Evolutionary conservation across 2,888 invertebrate genomes (phyloP).

Genomic region (Nematopogon swammerdamellus): DNA sequence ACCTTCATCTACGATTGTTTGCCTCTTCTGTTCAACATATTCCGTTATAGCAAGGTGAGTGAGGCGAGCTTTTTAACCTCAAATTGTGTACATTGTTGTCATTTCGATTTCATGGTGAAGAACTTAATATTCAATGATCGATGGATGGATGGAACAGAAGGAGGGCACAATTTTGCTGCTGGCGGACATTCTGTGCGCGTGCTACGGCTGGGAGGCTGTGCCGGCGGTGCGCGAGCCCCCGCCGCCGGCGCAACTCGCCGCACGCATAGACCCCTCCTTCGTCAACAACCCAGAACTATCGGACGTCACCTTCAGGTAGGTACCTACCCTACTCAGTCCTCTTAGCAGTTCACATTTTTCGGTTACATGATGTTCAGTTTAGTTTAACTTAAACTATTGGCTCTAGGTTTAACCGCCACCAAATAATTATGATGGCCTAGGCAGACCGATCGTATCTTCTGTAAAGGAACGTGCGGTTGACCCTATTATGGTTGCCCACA

Average conservation of each 20-base stretch:
- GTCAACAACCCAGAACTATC: constrained; percentile 92
- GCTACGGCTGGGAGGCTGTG: constrained; percentile 84
- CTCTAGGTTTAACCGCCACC: no score
- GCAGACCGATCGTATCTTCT: no score
- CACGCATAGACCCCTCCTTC: constrained; percentile 87
- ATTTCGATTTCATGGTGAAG: background rate
- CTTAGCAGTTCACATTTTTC: no score
- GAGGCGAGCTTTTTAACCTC: background rate
- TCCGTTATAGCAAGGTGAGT: constrained; percentile 83
- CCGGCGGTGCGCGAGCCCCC: constrained; percentile 70
- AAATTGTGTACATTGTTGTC: no score
- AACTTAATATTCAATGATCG: no score
- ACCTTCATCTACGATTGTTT: constrained; percentile 89
- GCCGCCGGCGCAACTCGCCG: constrained; percentile 58
- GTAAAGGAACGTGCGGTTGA: no score
- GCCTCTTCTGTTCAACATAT: constrained; percentile 84
- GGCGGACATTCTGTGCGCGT: constrained; percentile 87
- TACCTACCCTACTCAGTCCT: no score
- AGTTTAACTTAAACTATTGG: no score
- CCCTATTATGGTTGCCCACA: no score
- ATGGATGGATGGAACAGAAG: constrained; percentile 52
- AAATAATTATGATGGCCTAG: no score
- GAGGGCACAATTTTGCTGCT: constrained; percentile 83
- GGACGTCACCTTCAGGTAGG: constrained; percentile 79
- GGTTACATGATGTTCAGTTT: no score